Percentiles rank a stretch among this genome's conserved stretches.
phyloP scores from a whole-genome alignment of 2,888 invertebrate genomes.

The Drosophila lacicola region DNA sequence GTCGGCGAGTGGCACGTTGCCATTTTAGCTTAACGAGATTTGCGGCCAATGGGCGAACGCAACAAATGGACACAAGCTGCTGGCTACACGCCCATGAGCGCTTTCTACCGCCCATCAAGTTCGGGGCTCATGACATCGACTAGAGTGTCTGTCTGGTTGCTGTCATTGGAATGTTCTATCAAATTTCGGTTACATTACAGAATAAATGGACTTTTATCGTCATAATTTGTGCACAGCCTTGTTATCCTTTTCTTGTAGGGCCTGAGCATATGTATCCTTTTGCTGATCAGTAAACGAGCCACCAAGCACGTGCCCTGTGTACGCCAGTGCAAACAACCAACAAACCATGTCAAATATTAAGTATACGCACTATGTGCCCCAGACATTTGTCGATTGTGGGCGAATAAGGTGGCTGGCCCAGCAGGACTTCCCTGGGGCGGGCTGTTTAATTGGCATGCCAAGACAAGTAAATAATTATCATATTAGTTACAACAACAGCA shows the following conservation, averaged over 20 bases:
- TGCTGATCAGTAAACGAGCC: conserved; percentile 2
- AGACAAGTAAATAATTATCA: conserved; percentile 68
- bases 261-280: conserved; percentile 9
- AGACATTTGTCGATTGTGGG: not conserved
- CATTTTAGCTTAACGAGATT: conserved; percentile 81
- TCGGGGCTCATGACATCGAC: conserved; percentile 8
- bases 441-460: conserved; percentile 56
- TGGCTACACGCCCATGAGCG: conserved; percentile 6
- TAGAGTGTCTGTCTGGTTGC: conserved; percentile 40
- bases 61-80: conserved; percentile 54
- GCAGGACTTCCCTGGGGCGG: conserved; percentile 15
- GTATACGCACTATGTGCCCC: conserved; percentile 53
- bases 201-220: conserved; percentile 81
- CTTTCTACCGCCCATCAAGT: conserved; percentile 1
- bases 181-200: conserved; percentile 78
- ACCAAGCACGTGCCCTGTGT: conserved; percentile 14
- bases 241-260: conserved; percentile 60
- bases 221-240: conserved; percentile 73
- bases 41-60: conserved; percentile 63
- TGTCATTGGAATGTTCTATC: conserved; percentile 73
- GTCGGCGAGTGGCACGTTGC: conserved; percentile 68
- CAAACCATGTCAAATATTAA: conserved; percentile 19
- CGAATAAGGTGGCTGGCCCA: not conserved
- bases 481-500: conserved; percentile 58
- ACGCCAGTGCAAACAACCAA: not conserved